Evolutionary conservation across 2,113 vertebrate species (phyloP).

Genomic region (Cottus gobio): DNA sequence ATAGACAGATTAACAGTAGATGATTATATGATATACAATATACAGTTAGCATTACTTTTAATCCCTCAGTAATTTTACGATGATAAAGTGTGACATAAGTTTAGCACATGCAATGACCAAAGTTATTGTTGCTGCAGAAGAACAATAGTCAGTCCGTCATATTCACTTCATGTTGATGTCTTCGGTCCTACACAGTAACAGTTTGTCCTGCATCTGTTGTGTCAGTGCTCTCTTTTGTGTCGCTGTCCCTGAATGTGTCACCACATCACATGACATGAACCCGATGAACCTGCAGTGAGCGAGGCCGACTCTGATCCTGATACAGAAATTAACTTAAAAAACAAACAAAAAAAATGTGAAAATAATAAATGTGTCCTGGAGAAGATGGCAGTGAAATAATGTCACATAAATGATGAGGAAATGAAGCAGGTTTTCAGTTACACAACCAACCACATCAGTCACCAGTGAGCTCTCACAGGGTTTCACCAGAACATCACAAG

Average conservation of each 20-base stretch:
- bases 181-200: slow-evolving; percentile 9
- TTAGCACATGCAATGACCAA: neutral
- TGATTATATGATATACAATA: no score
- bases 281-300: slow-evolving; percentile 7
- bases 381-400: neutral
- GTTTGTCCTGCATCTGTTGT: neutral
- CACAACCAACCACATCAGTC: slow-evolving; percentile 15
- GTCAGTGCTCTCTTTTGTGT: slow-evolving; percentile 33
- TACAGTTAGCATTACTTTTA: no score
- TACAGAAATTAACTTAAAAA: neutral
- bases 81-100: no score
- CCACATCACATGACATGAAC: slow-evolving; percentile 4
- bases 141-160: slow-evolving; percentile 5
- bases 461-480: slow-evolving; percentile 28
- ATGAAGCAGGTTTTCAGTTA: neutral
- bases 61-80: no score
- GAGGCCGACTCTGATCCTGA: neutral
- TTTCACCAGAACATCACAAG: slow-evolving; percentile 59
- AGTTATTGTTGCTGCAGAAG: neutral
- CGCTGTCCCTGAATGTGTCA: slow-evolving; percentile 7
- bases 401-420: neutral
- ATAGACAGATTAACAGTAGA: no score
- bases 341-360: no score
- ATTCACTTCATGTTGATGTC: slow-evolving; percentile 14
- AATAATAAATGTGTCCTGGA: rapidly evolving